phyloP scores from a whole-genome alignment of 2,113 vertebrate genomes.

The Actinemys pallida region DNA sequence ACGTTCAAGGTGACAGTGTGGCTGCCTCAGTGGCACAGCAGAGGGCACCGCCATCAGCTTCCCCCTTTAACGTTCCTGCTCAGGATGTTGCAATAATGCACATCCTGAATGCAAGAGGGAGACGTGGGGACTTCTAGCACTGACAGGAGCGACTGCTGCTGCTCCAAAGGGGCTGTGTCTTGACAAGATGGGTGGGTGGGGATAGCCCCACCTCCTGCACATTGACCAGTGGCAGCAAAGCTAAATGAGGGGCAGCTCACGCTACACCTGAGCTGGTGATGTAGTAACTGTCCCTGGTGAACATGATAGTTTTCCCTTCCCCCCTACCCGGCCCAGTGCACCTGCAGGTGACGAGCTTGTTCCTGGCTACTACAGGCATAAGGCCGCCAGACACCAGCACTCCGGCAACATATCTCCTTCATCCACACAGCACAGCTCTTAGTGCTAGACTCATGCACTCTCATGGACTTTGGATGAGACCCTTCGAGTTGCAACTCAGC shows the following conservation, averaged over 20 bases:
- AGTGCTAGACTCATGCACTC: not conserved
- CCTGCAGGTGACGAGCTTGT: accelerated
- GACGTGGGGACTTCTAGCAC: not conserved
- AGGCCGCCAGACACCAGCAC: not conserved
- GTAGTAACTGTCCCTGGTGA: accelerated
- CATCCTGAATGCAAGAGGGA: too few relatives aligned
- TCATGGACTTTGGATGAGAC: not conserved
- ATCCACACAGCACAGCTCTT: not conserved
- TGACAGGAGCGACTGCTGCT: not conserved
- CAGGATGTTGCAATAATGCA: too few relatives aligned
- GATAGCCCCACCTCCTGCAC: not conserved
- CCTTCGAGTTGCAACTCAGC: not conserved
- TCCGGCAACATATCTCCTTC: not conserved
- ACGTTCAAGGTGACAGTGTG: too few relatives aligned
- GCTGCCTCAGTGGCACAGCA: too few relatives aligned
- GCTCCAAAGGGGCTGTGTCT: not conserved
- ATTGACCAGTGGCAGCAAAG: not conserved
- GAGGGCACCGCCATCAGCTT: too few relatives aligned
- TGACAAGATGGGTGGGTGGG: not conserved
- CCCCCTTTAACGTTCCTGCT: too few relatives aligned
- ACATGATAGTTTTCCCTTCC: not conserved
- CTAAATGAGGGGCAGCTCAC: not conserved
- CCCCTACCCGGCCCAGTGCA: accelerated
- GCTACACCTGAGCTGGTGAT: not conserved
- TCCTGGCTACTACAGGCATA: not conserved